Evolutionary conservation across 2,797 vertebrate genomes (phyloP), one percentile per base, ranked within the genome.

Genomic region (Diglossa cyanea): DNA sequence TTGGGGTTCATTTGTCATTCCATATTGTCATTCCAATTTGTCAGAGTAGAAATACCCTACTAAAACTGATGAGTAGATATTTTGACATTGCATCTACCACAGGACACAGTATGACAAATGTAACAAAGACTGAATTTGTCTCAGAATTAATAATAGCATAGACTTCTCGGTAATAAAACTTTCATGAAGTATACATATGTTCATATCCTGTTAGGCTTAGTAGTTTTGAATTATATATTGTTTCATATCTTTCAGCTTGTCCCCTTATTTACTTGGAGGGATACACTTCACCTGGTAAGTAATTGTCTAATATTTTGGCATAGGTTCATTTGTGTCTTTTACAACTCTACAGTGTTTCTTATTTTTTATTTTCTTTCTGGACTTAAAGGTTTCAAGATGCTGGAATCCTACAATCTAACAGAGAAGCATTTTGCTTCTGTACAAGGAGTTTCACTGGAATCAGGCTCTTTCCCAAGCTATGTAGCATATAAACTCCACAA

Each of bases 201-300:
- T 88, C 30, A 65, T 86, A 51, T 58, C 26, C 14, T 74, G 11
- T 51, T 77, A 78, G 16, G 4, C 51, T 78, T 75, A 58, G n/a
- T 47, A 62, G 33, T 70, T 86, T 77, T 85, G 45, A 88, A 62
- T 86, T 67, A 40, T 24, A 19, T 79, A 17, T 48, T 92, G 17
- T 96, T 95, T 95, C 2, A 45, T 95, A 37, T 65, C n/a, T 98
- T 98, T 51, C 98, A 99, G 99, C 98, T 50, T 99, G 99, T 90
- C 99, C 99, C 44, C 94, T 99, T 94, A 99, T 99, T 89, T 99
- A 98, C 96, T 97, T 99, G 93, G 99, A 99, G 37, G 99, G 99
- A 82, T 99, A 99, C 54, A 99, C 99, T 10, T 99, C 99, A 54
- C 99, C 99, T 82, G 99, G 99, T 99, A 96, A 97, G 97, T 70